Evolutionary conservation across 2,888 invertebrate genomes (phyloP).

Genomic region (Cephalotes varians): DNA sequence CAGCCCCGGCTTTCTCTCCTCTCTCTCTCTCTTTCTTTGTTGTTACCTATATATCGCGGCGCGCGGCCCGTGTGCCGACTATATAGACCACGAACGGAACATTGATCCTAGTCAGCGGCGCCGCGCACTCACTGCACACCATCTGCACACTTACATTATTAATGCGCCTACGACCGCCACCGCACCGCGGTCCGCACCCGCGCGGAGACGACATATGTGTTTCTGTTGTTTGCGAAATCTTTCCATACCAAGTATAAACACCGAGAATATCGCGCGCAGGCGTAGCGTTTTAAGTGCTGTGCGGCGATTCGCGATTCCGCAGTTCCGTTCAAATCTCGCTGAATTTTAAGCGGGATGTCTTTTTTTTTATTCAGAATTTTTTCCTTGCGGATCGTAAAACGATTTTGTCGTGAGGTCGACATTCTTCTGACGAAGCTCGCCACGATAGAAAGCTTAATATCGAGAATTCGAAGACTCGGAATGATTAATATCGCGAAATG

Average conservation of each 20-base stretch:
- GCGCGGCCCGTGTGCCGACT: slow-evolving; percentile 56
- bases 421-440: neutral
- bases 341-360: neutral
- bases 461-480: neutral
- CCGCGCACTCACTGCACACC: slow-evolving; percentile 78
- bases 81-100: slow-evolving; percentile 76
- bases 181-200: slow-evolving; percentile 63
- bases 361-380: neutral
- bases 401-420: neutral
- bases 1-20: slow-evolving; percentile 34
- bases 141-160: slow-evolving; percentile 84
- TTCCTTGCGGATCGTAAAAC: neutral
- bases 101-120: slow-evolving; percentile 82
- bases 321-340: neutral
- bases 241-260: slow-evolving; percentile 51
- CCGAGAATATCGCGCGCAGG: neutral
- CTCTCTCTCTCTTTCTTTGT: slow-evolving; percentile 46
- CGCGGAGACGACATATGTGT: slow-evolving; percentile 57
- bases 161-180: slow-evolving; percentile 78
- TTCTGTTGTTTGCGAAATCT: slow-evolving; percentile 72
- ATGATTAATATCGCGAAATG: neutral
- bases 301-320: neutral
- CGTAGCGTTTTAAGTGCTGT: neutral
- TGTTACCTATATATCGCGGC: slow-evolving; percentile 67
- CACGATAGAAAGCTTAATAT: neutral